Conservation (phyloP, 2,888 invertebrate species). For the Xylota segnis region DNA sequence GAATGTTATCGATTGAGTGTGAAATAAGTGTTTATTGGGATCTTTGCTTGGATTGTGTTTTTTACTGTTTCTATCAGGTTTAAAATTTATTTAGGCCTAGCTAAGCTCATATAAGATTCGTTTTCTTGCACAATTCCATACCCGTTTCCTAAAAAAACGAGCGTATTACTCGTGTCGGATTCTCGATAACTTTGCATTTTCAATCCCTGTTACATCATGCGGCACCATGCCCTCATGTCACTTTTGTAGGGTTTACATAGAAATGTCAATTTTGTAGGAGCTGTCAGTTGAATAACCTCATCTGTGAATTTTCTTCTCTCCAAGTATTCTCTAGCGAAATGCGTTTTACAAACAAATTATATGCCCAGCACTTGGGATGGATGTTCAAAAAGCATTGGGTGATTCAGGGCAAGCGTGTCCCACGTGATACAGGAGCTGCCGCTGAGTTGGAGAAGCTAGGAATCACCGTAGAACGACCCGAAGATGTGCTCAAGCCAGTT, state of each 20-base stretch:
- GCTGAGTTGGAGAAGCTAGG: conserved; percentile 86
- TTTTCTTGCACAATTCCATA: too few species aligned
- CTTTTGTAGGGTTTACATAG: conserved; percentile 3
- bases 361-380: conserved; percentile 89
- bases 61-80: too few species aligned
- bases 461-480: conserved; percentile 87
- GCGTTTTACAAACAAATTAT: conserved; percentile 88
- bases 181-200: too few species aligned
- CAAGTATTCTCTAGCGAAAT: conserved; percentile 83
- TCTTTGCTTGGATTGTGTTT: too few species aligned
- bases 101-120: too few species aligned
- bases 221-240: background rate
- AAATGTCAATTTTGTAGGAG: conserved; percentile 2
- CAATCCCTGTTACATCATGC: conserved; percentile 37
- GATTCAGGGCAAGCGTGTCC: conserved; percentile 87
- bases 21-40: too few species aligned
- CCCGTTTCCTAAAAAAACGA: too few species aligned
- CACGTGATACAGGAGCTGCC: conserved; percentile 86
- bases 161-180: too few species aligned
- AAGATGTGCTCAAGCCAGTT: conserved; percentile 86
- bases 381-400: conserved; percentile 91
- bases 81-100: too few species aligned
- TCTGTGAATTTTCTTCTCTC: background rate
- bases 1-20: conserved; percentile 25
- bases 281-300: conserved; percentile 57